A percentile compares a stretch with the other conserved stretches of the same genome.
Evolutionary conservation across 2,797 vertebrate species (phyloP).

Genomic region (Emydoidea blandingii): DNA sequence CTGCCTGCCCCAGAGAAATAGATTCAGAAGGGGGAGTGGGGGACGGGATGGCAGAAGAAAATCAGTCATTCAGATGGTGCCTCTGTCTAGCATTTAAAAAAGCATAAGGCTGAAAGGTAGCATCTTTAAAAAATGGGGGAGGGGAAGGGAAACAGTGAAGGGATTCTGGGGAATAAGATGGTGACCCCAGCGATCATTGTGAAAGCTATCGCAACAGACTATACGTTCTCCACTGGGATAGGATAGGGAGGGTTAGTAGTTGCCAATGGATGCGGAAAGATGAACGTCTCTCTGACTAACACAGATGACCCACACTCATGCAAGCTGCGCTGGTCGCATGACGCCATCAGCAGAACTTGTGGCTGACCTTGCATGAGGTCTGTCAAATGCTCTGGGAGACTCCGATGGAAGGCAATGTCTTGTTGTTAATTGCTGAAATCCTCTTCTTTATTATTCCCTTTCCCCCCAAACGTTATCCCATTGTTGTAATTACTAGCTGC

Average conservation of each 20-base stretch:
- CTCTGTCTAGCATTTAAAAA: background rate
- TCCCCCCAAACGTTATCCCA: background rate
- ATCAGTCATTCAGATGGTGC: background rate
- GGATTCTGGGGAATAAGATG: background rate
- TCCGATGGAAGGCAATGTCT: background rate
- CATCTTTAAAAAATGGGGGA: background rate
- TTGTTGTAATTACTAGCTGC: background rate
- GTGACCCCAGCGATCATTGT: background rate
- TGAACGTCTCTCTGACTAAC: background rate
- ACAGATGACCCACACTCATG: background rate
- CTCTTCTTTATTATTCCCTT: background rate
- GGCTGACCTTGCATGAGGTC: background rate
- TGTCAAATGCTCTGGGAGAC: background rate
- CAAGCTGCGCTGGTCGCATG: background rate
- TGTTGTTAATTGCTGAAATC: background rate
- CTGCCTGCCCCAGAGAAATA: background rate
- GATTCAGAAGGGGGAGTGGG: too few relatives aligned
- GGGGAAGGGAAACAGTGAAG: background rate
- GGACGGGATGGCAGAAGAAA: background rate
- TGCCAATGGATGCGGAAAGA: background rate
- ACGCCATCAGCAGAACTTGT: background rate
- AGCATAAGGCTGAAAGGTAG: background rate
- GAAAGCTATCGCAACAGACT: background rate
- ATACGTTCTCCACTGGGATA: background rate
- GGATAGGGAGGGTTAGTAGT: background rate